Conservation (phyloP, 2,113 vertebrate species). For the Peromyscus californicus region DNA sequence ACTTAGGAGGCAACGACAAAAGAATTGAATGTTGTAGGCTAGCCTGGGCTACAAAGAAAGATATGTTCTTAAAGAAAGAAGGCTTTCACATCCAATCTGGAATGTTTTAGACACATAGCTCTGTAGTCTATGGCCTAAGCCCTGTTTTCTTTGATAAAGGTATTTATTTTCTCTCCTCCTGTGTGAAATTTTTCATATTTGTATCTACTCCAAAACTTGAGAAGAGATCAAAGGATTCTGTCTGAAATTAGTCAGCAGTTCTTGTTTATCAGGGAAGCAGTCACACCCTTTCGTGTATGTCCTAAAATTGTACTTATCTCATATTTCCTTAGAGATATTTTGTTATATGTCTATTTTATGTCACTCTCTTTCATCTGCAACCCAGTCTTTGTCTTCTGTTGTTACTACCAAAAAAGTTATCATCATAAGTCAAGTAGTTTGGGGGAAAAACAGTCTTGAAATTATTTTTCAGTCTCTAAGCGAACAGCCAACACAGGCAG, state of each 20-base stretch:
- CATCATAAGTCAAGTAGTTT: background rate
- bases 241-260: background rate
- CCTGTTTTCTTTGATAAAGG: conserved; percentile 55
- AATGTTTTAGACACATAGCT: conserved; percentile 12
- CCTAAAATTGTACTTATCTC: background rate
- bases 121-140: background rate
- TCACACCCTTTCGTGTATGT: background rate
- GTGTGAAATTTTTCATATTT: conserved; percentile 50
- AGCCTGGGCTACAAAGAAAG: background rate
- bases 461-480: background rate
- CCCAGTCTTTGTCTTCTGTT: background rate
- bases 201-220: background rate
- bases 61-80: background rate
- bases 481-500: background rate
- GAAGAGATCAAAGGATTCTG: background rate
- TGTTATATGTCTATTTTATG: background rate
- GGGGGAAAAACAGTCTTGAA: background rate
- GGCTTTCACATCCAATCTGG: conserved; percentile 22
- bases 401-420: background rate
- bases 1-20: background rate
- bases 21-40: background rate
- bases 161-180: conserved; percentile 47
- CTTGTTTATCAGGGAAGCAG: background rate
- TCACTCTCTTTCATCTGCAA: background rate
- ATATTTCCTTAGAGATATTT: background rate